Conservation (phyloP, 2,888 invertebrate species). For the Eilema caniola region DNA sequence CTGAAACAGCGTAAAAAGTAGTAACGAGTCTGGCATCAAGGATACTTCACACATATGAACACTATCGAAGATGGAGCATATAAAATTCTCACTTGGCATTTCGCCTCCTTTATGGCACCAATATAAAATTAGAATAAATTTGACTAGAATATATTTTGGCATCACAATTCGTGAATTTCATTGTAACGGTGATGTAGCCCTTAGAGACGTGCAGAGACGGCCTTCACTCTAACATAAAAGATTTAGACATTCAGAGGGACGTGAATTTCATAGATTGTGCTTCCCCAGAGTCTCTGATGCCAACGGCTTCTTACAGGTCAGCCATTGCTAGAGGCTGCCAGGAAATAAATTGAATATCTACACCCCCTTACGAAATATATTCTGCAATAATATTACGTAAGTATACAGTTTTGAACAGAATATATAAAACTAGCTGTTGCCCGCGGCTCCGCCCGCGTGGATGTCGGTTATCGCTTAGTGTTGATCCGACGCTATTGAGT, state of each 20-base stretch:
- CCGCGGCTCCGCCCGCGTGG: too few relatives aligned
- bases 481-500: too few relatives aligned
- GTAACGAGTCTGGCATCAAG: too few relatives aligned
- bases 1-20: background rate
- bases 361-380: background rate
- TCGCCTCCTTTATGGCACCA: constrained; percentile 21
- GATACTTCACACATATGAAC: background rate
- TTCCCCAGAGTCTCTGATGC: constrained; percentile 55
- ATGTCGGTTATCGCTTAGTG: too few relatives aligned
- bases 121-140: constrained; percentile 39
- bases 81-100: constrained; percentile 11
- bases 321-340: constrained; percentile 30
- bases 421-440: too few relatives aligned
- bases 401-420: background rate
- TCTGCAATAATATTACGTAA: background rate
- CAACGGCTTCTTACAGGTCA: constrained; percentile 40
- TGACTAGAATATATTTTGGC: constrained; percentile 54
- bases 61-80: background rate
- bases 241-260: constrained; percentile 60
- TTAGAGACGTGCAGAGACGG: constrained; percentile 48
- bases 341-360: constrained; percentile 23
- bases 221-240: constrained; percentile 59
- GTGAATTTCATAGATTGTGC: constrained; percentile 66
- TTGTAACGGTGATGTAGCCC: constrained; percentile 58
- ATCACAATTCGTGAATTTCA: constrained; percentile 56